Conservation (phyloP, 2,797 vertebrate genomes). For the Cyclura pinguis region DNA sequence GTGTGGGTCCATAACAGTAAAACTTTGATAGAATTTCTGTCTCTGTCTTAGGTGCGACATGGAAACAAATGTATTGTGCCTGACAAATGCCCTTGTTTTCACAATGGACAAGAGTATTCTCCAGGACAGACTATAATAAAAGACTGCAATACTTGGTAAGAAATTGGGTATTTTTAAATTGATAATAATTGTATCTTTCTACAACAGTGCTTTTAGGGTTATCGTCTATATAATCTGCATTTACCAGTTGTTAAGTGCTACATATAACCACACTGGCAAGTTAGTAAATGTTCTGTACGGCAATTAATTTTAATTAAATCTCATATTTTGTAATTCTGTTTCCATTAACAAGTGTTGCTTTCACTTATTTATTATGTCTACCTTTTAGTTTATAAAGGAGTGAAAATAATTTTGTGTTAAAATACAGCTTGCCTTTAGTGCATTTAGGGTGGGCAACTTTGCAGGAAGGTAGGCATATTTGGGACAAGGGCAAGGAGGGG, state of each 20-base stretch:
- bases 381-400: neutral
- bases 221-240: neutral
- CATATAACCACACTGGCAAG: neutral
- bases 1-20: too few relatives aligned
- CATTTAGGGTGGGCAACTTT: too few relatives aligned
- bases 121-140: slow-evolving; percentile 84
- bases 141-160: slow-evolving; percentile 96
- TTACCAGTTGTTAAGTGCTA: neutral
- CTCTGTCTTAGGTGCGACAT: slow-evolving; percentile 86
- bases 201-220: neutral
- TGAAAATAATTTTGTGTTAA: neutral
- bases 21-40: neutral
- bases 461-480: too few relatives aligned
- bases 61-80: slow-evolving; percentile 86
- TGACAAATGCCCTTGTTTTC: slow-evolving; percentile 93
- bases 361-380: neutral
- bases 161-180: neutral
- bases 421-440: neutral
- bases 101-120: slow-evolving; percentile 89
- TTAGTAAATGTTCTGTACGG: neutral
- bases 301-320: neutral
- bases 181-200: neutral
- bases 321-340: neutral
- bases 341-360: neutral
- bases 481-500: too few relatives aligned